Conservation (phyloP, 2,888 invertebrate genomes). For the Tetragonula carbonaria region DNA sequence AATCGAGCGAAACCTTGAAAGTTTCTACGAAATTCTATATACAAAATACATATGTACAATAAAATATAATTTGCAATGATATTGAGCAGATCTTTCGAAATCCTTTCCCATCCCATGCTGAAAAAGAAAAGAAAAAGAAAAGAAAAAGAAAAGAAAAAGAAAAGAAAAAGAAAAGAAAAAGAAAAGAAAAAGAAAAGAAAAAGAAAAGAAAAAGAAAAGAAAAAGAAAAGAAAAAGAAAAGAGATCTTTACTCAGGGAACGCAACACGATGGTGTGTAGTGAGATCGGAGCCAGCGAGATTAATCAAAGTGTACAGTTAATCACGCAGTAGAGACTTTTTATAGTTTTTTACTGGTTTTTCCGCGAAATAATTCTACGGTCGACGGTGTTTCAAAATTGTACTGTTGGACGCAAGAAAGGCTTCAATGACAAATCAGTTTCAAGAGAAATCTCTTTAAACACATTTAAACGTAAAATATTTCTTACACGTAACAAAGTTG, state of each 20-base stretch:
- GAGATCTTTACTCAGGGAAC: neutral
- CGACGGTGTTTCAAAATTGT: neutral
- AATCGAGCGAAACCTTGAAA: neutral
- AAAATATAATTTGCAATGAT: neutral
- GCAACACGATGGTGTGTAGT: neutral
- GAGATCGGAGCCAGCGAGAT: neutral
- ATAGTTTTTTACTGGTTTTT: neutral
- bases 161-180: neutral
- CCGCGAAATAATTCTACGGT: neutral
- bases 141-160: neutral
- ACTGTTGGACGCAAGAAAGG: too few species aligned
- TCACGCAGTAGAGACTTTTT: neutral
- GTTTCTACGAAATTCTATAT: neutral
- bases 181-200: too few species aligned
- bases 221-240: neutral
- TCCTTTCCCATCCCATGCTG: neutral
- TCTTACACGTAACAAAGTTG: too few species aligned
- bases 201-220: too few species aligned
- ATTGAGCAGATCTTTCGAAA: neutral
- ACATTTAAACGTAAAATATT: too few species aligned
- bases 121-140: neutral
- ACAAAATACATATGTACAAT: neutral
- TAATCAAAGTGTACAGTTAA: constrained; percentile 6
- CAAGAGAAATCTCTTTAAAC: too few species aligned
- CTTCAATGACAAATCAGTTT: too few species aligned